Conservation (phyloP, 2,113 vertebrate genomes). For the Zootoca vivipara region DNA sequence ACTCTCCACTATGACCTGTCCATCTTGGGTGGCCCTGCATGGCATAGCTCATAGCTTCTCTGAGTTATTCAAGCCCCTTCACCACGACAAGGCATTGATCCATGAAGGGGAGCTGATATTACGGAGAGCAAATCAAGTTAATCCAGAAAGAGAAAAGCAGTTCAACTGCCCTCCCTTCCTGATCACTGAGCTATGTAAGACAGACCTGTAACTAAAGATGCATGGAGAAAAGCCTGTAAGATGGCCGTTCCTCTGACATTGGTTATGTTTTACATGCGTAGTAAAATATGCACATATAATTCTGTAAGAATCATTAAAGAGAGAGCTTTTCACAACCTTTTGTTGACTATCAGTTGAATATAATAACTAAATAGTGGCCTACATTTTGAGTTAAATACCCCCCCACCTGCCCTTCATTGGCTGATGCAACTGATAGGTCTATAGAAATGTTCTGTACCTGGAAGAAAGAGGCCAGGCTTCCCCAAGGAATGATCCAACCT, state of each 20-base stretch:
- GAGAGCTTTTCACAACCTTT: background rate
- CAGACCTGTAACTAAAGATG: background rate
- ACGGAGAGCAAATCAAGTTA: background rate
- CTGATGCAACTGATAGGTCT: slow-evolving; percentile 13
- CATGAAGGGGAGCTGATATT: too few species aligned
- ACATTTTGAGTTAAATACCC: background rate
- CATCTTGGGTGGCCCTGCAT: too few species aligned
- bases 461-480: slow-evolving; percentile 80
- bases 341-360: slow-evolving; percentile 9
- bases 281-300: background rate
- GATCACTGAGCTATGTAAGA: too few species aligned
- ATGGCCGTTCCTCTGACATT: background rate
- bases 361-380: slow-evolving; percentile 4
- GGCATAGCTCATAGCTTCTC: too few species aligned
- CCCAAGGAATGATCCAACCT: slow-evolving; percentile 81
- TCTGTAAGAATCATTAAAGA: background rate
- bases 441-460: slow-evolving; percentile 68
- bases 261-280: background rate
- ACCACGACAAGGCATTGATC: too few species aligned
- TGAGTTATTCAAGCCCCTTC: too few species aligned
- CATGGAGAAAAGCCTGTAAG: background rate
- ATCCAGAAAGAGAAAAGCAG: background rate
- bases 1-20: too few species aligned
- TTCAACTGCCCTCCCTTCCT: too few species aligned
- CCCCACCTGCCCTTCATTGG: background rate